Conservation (phyloP, 2,113 vertebrate genomes). For the Erpornis zantholeuca region DNA sequence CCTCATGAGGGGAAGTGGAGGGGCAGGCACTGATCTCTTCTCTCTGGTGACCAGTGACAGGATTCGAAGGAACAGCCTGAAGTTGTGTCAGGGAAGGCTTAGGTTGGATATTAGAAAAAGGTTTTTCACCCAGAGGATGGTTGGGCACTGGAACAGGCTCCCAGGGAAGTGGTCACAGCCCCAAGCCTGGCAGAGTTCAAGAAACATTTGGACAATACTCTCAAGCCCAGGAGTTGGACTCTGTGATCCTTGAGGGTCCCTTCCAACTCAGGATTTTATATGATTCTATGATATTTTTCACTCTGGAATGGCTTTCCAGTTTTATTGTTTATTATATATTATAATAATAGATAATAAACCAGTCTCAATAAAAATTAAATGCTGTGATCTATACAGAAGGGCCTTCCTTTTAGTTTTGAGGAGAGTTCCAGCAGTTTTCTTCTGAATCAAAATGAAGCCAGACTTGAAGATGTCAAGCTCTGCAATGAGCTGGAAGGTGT, state of each 20-base stretch:
- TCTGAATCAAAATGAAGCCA: not conserved
- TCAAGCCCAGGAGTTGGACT: not conserved
- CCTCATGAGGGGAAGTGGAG: not conserved
- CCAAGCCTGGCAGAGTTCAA: not conserved
- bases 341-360: not conserved
- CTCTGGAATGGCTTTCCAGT: not conserved
- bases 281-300: not conserved
- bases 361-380: not conserved
- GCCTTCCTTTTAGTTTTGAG: not conserved
- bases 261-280: not conserved
- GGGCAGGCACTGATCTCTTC: not conserved
- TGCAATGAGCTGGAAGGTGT: not conserved
- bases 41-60: not conserved
- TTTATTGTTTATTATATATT: not conserved
- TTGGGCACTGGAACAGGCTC: not conserved
- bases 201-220: fast-evolving
- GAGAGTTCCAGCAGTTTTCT: not conserved
- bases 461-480: not conserved
- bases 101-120: not conserved
- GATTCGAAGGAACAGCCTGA: not conserved
- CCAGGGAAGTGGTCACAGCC: not conserved
- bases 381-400: not conserved
- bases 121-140: not conserved
- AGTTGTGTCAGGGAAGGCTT: not conserved
- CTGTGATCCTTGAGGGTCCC: not conserved